Evolutionary conservation across 2,797 vertebrate species (phyloP).

Genomic region (Pseudochirops corinnae): DNA sequence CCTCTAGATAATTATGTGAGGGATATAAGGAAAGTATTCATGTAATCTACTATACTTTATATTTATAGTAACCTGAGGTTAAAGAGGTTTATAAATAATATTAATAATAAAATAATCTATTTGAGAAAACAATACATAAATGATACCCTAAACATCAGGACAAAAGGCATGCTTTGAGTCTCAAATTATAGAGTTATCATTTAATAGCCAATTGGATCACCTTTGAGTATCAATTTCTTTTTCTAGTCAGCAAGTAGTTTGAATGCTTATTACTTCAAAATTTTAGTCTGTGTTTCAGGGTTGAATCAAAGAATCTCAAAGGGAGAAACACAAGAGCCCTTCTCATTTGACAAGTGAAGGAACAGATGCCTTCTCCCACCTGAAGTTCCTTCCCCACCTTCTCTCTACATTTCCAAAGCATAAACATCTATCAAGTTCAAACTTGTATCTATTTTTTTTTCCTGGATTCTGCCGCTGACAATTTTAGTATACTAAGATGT

Average conservation of each 20-base stretch:
- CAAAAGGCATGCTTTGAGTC: not conserved
- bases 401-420: not conserved
- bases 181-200: not conserved
- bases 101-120: no score
- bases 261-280: not conserved
- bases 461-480: not conserved
- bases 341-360: not conserved
- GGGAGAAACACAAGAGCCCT: not conserved
- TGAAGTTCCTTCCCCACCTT: not conserved
- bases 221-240: not conserved
- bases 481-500: no score
- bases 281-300: not conserved
- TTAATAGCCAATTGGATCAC: not conserved
- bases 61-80: not conserved
- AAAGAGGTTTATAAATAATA: not conserved
- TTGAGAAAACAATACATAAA: not conserved
- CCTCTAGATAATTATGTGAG: not conserved
- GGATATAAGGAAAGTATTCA: not conserved
- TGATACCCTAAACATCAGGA: not conserved
- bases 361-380: not conserved
- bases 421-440: not conserved
- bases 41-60: not conserved
- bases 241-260: not conserved
- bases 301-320: not conserved
- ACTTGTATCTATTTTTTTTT: not conserved